These are phyloP conservation scores for Zingel zingel DNA, from an alignment of 2,113 vertebrate genomes.

Conservation along the genomic window DNA sequence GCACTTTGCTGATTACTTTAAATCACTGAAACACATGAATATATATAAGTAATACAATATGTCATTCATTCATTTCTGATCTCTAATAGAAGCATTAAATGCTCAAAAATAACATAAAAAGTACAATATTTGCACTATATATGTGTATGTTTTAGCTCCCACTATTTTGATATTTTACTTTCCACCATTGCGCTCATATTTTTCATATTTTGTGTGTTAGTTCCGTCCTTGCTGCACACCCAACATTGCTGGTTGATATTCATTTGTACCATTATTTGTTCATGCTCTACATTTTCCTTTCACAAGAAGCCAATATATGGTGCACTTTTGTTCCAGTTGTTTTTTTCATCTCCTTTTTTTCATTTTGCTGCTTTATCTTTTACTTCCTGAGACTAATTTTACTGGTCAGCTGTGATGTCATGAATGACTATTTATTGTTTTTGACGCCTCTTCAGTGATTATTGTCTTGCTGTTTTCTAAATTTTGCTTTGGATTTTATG, in stretches of 20 bases:
- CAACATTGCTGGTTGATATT: background rate
- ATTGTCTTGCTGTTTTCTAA: background rate
- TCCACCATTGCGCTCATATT: too few species aligned
- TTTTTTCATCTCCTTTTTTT: background rate
- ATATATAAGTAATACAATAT: background rate
- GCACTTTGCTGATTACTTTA: background rate
- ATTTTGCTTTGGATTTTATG: background rate
- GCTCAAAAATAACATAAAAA: background rate
- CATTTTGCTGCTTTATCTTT: background rate
- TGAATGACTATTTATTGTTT: background rate
- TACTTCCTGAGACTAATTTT: too few species aligned
- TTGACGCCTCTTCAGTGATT: background rate
- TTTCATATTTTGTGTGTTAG: background rate
- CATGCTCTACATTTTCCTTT: too few species aligned
- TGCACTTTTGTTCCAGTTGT: too few species aligned
- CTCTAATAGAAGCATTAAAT: background rate
- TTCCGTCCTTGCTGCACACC: background rate
- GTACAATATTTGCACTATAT: background rate
- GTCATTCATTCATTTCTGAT: background rate
- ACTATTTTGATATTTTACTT: too few species aligned
- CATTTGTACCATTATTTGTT: background rate
- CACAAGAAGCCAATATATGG: too few species aligned
- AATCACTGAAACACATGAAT: background rate
- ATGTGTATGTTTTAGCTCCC: too few species aligned
- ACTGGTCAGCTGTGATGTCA: too few species aligned